Base-by-base conservation (phyloP, 2,113 vertebrate species). In the Cariama cristata region DNA sequence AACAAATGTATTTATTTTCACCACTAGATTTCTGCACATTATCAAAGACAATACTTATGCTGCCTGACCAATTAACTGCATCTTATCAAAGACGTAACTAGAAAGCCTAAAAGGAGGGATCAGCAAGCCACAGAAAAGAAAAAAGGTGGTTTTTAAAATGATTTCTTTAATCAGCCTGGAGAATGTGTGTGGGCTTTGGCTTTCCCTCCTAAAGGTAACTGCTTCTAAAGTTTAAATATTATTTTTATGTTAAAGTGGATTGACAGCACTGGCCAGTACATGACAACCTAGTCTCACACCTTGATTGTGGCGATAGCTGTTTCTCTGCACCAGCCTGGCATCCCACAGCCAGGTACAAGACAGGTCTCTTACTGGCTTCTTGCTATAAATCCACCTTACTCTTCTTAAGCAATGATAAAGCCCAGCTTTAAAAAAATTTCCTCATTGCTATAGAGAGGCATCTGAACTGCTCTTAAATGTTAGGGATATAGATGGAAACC, bases 1-100 rank as follows among this genome's bases (percentile, higher is more conserved):
- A 97, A 96, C 67, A 95, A 96, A 96, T 77, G 74, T 88, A 95
- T 96, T 94, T 94, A 91, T 96, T 98, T 97, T 97, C 72, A 82
- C 64, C 60, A 79, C 75, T 59, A 91, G 60, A 72, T 96, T 93
- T 94, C 91, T 90, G 59, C 8, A 40, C 20, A 3, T 92, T 79
- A 92, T 86, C 93, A 92, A 88, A 95, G 82, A 84, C 66, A 93
- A 68, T 53, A 40, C 79, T 95, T 55, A 86, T 2, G 5, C 55
- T 83, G 74, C 66, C 74, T 52, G 74, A 93, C 74, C 89, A 93
- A 91, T 94, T 91, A 95, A 74, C 63, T 76, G 52, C 45, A 88
- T 81, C 94, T 80, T 83, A 69, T 38, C 74, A 83, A 92, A 94
- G 62, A 60, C 28, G 26, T 13, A 93, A 76, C 81, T 76, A 55